Evolutionary conservation across 2,888 invertebrate genomes (phyloP), one percentile per base, ranked within the genome.

Genomic region (Glomeris marginata): DNA sequence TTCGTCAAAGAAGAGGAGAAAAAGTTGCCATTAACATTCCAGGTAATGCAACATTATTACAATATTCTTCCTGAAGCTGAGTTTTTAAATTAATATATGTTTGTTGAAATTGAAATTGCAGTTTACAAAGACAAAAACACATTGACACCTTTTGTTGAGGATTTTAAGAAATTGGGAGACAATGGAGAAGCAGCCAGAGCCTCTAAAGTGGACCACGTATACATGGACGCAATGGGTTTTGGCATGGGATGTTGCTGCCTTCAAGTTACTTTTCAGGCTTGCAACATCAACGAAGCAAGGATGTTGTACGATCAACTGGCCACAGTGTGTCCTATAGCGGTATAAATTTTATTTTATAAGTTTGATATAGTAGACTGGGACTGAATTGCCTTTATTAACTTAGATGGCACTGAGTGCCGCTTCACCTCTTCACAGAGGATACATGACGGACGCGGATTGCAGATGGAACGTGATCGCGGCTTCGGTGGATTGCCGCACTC

Each of bases 171-270:
- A 18, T 61, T 72, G n/a, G 74, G 73, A 1, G 85, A 85, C 63
- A 80, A 81, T 6, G 69, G 70, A 52, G 70, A 74, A 57, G 77
- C 78, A 45, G 74, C 75, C 45, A 63, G 59, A 11, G 80, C 79
- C 1, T 84, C 84, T 0, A 72, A 78, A 61, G 84, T 85, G 0
- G 86, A 95, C 71, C 87, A 91, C 62, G 85, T 99, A 55, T 92
- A 97, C 63, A 82, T 98, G 82, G 98, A 99, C 69, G 90, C 92
- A 1, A 97, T 98, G 97, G 97, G 95, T 21, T 98, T 98, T 67
- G 97, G 95, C 49, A 98, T 98, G 98, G 98, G 98, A 33, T 94
- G 94, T 67, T 92, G 90, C 62, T 97, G 95, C 65, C 74, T 97
- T 37, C 97, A 97, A 68, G 75, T 92, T 50, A 92, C 91, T 45